A percentile compares a stretch with the other conserved stretches of the same genome.
These are phyloP conservation scores for Artibeus lituratus DNA, from an alignment of 2,797 vertebrate species.

Conservation along the genomic window DNA sequence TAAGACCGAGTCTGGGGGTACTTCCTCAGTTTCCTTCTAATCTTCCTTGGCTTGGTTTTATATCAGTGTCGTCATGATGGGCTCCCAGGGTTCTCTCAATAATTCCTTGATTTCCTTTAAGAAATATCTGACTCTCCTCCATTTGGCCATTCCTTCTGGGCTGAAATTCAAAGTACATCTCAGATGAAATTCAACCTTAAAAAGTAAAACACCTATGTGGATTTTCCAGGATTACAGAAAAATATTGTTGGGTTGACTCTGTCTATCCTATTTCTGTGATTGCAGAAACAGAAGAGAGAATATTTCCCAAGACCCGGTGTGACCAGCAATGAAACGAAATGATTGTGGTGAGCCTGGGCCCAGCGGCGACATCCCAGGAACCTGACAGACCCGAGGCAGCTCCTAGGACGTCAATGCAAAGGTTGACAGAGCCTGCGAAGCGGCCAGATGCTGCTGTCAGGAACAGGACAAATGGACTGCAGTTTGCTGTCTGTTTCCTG, in stretches of 20 bases:
- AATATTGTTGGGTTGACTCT: background rate
- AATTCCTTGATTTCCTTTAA: background rate
- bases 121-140: background rate
- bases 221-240: background rate
- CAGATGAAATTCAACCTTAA: background rate
- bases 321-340: background rate
- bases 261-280: background rate
- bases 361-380: background rate
- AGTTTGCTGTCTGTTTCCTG: constrained; percentile 46
- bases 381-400: background rate
- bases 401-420: constrained; percentile 14
- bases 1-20: background rate
- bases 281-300: background rate
- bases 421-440: constrained; percentile 62
- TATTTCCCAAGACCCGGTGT: background rate
- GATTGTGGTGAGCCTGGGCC: background rate
- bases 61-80: background rate
- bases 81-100: background rate
- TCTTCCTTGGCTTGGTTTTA: background rate
- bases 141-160: background rate
- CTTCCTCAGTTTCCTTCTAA: background rate
- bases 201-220: background rate
- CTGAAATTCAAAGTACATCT: background rate
- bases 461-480: constrained; percentile 43
- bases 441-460: constrained; percentile 65